These are phyloP conservation scores for Lepidurus packardi DNA, from an alignment of 1,140 invertebrate species.

Conservation along the genomic window DNA sequence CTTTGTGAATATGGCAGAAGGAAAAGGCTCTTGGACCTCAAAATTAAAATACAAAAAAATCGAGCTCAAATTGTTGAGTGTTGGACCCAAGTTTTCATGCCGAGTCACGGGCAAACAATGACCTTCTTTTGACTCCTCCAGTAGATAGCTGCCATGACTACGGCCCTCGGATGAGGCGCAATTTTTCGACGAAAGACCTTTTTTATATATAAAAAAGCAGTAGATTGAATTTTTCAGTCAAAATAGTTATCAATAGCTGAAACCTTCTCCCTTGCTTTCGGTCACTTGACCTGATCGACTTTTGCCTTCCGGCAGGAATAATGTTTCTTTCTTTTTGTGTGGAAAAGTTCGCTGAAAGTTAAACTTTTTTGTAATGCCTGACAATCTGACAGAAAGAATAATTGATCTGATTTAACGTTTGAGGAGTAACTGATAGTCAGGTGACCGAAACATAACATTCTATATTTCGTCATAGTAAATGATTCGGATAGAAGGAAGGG, in stretches of 20 bases:
- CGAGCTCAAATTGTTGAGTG: neutral
- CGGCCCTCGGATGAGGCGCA: neutral
- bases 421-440: neutral
- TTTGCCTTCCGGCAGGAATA: no score
- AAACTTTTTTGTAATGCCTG: no score
- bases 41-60: neutral
- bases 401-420: neutral
- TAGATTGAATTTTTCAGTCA: neutral
- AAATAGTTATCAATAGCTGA: no score
- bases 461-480: neutral
- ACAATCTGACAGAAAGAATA: no score
- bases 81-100: neutral
- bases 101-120: conserved; percentile 5
- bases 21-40: neutral
- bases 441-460: neutral
- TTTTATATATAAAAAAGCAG: neutral
- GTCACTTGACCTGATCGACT: no score
- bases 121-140: neutral
- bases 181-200: neutral
- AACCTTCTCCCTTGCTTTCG: no score
- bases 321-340: no score
- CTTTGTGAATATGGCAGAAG: neutral
- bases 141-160: neutral
- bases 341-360: no score
- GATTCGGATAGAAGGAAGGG: neutral